Evolutionary conservation across 2,888 invertebrate genomes (phyloP).

Genomic region (Drosophila bunnanda): DNA sequence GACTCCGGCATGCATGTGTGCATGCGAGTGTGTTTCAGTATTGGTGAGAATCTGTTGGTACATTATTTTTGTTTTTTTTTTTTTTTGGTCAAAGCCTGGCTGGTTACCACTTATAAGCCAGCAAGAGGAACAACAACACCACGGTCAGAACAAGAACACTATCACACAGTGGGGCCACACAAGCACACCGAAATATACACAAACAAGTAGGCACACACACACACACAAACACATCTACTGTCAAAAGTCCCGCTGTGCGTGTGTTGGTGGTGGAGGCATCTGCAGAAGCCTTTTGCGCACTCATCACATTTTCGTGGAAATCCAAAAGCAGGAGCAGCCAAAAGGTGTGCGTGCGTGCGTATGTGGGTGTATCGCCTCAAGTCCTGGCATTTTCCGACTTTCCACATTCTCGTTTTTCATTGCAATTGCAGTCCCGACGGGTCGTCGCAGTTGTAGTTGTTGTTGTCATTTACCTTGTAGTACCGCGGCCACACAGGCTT

Average conservation of each 20-base stretch:
- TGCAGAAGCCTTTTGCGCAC: conserved; percentile 80
- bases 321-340: conserved; percentile 57
- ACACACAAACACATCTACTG: conserved; percentile 37
- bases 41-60: conserved; percentile 49
- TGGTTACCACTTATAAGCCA: conserved; percentile 38
- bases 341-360: conserved; percentile 53
- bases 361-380: not conserved
- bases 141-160: conserved; percentile 42
- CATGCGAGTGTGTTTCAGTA: conserved; percentile 29
- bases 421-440: conserved; percentile 19
- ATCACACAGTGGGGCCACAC: conserved; percentile 64
- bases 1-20: conserved; percentile 18
- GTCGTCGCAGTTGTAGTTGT: conserved; percentile 18
- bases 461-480: conserved; percentile 59
- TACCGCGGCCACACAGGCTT: conserved; percentile 57
- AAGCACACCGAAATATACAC: conserved; percentile 46
- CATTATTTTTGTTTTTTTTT: conserved; percentile 46
- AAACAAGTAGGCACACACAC: conserved; percentile 34
- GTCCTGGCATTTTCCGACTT: conserved; percentile 14
- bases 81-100: conserved; percentile 58
- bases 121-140: conserved; percentile 47
- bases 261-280: conserved; percentile 61
- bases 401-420: conserved; percentile 10
- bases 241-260: conserved; percentile 38
- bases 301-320: conserved; percentile 83